Base-by-base conservation (phyloP, 1,140 invertebrate species). In the Vollenhovia emeryi region DNA sequence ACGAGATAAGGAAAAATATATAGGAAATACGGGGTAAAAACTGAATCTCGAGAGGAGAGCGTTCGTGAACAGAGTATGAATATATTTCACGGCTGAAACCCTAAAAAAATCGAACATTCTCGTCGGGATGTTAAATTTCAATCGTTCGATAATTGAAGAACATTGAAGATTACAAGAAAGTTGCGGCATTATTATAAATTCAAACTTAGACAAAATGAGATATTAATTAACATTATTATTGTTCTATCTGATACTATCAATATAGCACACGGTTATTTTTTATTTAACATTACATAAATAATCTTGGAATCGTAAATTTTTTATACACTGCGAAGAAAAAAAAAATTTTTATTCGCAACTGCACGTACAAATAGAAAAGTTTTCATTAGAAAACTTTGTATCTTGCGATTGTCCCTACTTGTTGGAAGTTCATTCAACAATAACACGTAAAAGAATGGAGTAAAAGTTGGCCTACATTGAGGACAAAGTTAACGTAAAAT, bases 1-100 rank as follows among this genome's bases (percentile, higher is more conserved):
- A 73, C 24, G 48, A 71, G 71, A 84, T 75, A 84, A 76, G 27
- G 40, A 83, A 24, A 84, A 84, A 60, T 24, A n/a, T 62, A 84
- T 18, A 75, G 27, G 30, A 1, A 43, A 75, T 30, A n/a, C 21
- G 55, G 30, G 15, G 18, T 36, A 48, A 52, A n/a, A 48, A 82
- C 71, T 52, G 30, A 68, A 68, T 52, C 45, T 68, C 78, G 40
- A 50, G 66, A 50, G 45, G 45, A 55, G 68, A n/a, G 48, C 11
- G 48, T 15, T 62, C 43, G 36, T 18, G 15, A 15, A 60, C 18
- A 15, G 27, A 62, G n/a, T 48, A 21, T 62, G 40, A 62, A 62
- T 50, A 52, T 48, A 52, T 68, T 68, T 66, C 11, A 30, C 9
- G 11, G 21, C n/a, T 40, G 30, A 40, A 36, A 40, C 33, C 27